A percentile compares a stretch with the other conserved stretches of the same genome.
phyloP scores from a whole-genome alignment of 2,888 invertebrate genomes.

The Cryptophagus acutangulus region DNA sequence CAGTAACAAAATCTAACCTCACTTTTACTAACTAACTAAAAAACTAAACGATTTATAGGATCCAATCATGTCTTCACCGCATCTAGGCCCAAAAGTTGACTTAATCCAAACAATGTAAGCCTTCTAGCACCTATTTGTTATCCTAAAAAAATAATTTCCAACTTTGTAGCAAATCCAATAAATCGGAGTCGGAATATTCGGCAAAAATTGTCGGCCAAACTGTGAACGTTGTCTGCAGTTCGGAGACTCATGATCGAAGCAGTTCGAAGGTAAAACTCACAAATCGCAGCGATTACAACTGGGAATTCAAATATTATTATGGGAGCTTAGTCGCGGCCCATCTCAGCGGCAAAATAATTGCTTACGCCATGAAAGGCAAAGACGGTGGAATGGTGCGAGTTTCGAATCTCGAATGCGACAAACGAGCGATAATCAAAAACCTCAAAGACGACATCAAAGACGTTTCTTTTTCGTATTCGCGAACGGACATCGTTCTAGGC shows the following conservation, averaged over 20 bases:
- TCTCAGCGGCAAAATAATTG: slow-evolving; percentile 76
- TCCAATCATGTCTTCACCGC: slow-evolving; percentile 32
- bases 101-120: slow-evolving; percentile 39
- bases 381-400: slow-evolving; percentile 75
- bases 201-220: slow-evolving; percentile 48
- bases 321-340: slow-evolving; percentile 88
- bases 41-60: too few species aligned
- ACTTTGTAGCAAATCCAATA: slow-evolving; percentile 39
- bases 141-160: background rate
- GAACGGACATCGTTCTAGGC: slow-evolving; percentile 72
- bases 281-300: slow-evolving; percentile 86
- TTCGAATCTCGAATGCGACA: slow-evolving; percentile 69
- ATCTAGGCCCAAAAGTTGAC: slow-evolving; percentile 28
- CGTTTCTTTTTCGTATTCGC: slow-evolving; percentile 82
- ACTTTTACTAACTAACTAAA: too few species aligned
- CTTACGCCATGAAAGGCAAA: slow-evolving; percentile 77
- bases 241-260: slow-evolving; percentile 71
- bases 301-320: slow-evolving; percentile 83
- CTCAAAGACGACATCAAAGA: slow-evolving; percentile 87
- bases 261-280: slow-evolving; percentile 82
- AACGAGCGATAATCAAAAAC: slow-evolving; percentile 78
- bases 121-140: background rate
- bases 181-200: slow-evolving; percentile 42
- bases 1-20: too few species aligned
- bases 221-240: slow-evolving; percentile 65